These are phyloP conservation scores for Gorsachius magnificus DNA, from an alignment of 2,797 vertebrate species.

Conservation along the genomic window DNA sequence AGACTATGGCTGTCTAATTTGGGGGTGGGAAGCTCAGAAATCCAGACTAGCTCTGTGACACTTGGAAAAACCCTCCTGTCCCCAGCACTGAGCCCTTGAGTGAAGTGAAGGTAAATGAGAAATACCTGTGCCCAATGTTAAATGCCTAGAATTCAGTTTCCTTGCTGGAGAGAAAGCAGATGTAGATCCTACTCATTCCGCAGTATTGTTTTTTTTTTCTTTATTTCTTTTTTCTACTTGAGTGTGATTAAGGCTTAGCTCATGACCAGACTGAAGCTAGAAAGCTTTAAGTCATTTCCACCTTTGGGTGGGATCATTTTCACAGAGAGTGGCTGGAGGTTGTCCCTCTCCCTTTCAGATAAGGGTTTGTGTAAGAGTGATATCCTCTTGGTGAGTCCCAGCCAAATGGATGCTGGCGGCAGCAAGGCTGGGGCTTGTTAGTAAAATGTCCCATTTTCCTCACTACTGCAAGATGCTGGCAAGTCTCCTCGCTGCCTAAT, in stretches of 20 bases:
- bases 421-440: background rate
- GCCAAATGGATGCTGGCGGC: background rate
- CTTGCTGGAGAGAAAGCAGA: background rate
- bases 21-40: background rate
- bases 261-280: background rate
- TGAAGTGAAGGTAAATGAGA: background rate
- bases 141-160: background rate
- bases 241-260: background rate
- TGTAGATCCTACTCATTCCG: background rate
- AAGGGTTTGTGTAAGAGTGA: background rate
- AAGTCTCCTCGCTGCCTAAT: background rate
- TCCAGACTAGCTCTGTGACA: background rate
- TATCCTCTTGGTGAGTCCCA: background rate
- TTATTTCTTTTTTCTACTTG: background rate
- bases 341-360: background rate
- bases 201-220: background rate
- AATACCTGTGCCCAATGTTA: background rate
- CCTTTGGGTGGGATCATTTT: conserved; percentile 24
- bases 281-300: conserved; percentile 27
- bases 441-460: background rate
- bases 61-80: background rate
- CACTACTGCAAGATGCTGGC: background rate
- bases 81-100: background rate
- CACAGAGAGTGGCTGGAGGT: background rate
- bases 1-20: background rate